phyloP scores from a whole-genome alignment of 2,888 invertebrate genomes.

The Microctonus aethiopoides region DNA sequence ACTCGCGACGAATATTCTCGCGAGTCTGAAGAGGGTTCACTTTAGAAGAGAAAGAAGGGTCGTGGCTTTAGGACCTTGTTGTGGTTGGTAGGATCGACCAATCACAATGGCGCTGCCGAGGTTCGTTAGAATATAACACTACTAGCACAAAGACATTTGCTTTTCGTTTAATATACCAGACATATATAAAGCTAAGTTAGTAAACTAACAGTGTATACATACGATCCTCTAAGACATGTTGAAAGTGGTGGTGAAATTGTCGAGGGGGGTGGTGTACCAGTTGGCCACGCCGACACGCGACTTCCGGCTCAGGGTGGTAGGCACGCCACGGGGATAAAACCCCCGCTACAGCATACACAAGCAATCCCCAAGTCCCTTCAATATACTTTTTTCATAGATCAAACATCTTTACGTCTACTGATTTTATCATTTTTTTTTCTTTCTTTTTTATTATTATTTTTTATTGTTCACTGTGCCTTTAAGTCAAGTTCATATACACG shows the following conservation, averaged over 20 bases:
- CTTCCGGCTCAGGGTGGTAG: slow-evolving; percentile 59
- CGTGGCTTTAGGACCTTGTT: slow-evolving; percentile 53
- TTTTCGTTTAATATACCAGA: slow-evolving; percentile 37
- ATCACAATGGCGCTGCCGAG: slow-evolving; percentile 52
- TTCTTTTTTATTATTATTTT: not conserved
- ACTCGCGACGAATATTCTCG: slow-evolving; percentile 54
- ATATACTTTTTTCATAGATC: not conserved
- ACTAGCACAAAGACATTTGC: slow-evolving; percentile 40
- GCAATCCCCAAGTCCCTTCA: not conserved
- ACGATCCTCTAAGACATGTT: slow-evolving; percentile 21
- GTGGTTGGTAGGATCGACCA: slow-evolving; percentile 58
- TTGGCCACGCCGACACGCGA: slow-evolving; percentile 62
- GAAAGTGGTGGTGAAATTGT: slow-evolving; percentile 29
- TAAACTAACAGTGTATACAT: not conserved
- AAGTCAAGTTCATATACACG: not conserved
- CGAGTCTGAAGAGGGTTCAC: slow-evolving; percentile 55
- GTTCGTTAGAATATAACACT: slow-evolving; percentile 54
- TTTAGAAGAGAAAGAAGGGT: slow-evolving; percentile 43
- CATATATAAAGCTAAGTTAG: slow-evolving; percentile 18
- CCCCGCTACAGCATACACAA: not conserved
- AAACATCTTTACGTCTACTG: not conserved
- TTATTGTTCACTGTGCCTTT: not conserved
- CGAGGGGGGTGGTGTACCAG: slow-evolving; percentile 39
- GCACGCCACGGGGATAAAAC: slow-evolving; percentile 50
- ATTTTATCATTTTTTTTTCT: not conserved